Base-by-base conservation (phyloP, 2,888 invertebrate species). In the Trachelus troglodyta region DNA sequence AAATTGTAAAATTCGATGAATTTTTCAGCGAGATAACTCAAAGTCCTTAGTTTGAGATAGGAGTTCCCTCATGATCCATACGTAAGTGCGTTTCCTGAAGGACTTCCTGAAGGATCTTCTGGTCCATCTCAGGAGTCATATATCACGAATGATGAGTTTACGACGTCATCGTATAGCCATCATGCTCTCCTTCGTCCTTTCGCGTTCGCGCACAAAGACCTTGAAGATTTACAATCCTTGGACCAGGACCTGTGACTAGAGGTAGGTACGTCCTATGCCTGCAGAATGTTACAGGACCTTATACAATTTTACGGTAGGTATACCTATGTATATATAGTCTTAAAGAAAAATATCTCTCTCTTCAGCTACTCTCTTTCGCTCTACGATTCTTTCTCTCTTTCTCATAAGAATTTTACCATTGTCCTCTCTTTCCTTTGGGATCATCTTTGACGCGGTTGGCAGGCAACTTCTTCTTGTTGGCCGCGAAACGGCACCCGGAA, bases 81-180 rank as follows among this genome's bases (percentile, higher is more conserved):
- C 40, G 40, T 56, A 23, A 56, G 40, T 56, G 40, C 40, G 6
- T 15, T 56, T 56, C 40, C 6, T 2, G 40, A 56, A 56, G 40
- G 40, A 56, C 40, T 56, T 56, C 40, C 40, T 9, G 40, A 56
- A 56, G 40, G 40, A 56, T 56, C 40, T 23, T 56, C 40, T 56
- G 40, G 40, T 56, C 40, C 40, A 56, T 56, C 40, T 56, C 6
- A 0, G 23, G 9, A 73, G 84, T 85, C 82, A 80, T 85, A 85
- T 85, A 85, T 85, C 84, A 85, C 81, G 81, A 76, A 89, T 89
- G 86, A 88, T 88, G 87, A 89, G 87, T 88, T 88, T 88, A 88
- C 83, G 34, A 82, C 83, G 80, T 74, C 79, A 83, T 87, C 82
- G 85, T 85, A 86, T 86, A 86, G 82, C 87, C 84, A 88, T 88